A percentile compares a stretch with the other conserved stretches of the same genome.
These are phyloP conservation scores for Chaetophractus vellerosus DNA, from an alignment of 2,797 vertebrate genomes.

Conservation along the genomic window DNA sequence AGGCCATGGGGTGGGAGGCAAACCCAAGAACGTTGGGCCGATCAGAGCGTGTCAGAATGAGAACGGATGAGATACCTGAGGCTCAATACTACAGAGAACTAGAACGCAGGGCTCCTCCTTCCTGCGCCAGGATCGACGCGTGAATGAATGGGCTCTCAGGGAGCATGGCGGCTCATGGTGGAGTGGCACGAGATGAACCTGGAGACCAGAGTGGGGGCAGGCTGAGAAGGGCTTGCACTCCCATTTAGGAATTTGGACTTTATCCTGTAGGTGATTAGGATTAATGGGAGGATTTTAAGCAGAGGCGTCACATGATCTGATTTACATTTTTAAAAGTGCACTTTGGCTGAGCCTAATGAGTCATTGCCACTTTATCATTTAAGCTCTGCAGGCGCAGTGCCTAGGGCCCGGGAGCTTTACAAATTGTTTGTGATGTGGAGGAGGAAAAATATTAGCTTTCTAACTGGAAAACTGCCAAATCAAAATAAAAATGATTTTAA, in stretches of 20 bases:
- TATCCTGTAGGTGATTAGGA: background rate
- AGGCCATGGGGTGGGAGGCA: background rate
- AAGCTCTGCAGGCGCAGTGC: background rate
- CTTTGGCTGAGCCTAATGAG: background rate
- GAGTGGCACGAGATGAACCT: background rate
- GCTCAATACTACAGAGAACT: background rate
- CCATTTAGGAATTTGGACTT: slow-evolving; percentile 17
- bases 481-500: slow-evolving; percentile 69
- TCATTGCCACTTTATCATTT: background rate
- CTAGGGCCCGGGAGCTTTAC: background rate
- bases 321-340: slow-evolving; percentile 28
- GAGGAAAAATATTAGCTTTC: background rate
- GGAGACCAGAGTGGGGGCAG: background rate
- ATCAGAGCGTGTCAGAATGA: background rate
- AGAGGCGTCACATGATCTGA: background rate
- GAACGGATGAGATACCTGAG: background rate
- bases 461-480: slow-evolving; percentile 19
- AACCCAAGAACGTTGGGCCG: background rate
- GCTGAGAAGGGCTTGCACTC: background rate
- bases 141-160: background rate
- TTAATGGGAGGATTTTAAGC: slow-evolving; percentile 1
- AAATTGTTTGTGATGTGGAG: background rate
- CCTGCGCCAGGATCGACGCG: background rate
- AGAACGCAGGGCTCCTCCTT: background rate
- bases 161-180: background rate